Conservation (phyloP, 2,113 vertebrate genomes). For the Chamaea fasciata region DNA sequence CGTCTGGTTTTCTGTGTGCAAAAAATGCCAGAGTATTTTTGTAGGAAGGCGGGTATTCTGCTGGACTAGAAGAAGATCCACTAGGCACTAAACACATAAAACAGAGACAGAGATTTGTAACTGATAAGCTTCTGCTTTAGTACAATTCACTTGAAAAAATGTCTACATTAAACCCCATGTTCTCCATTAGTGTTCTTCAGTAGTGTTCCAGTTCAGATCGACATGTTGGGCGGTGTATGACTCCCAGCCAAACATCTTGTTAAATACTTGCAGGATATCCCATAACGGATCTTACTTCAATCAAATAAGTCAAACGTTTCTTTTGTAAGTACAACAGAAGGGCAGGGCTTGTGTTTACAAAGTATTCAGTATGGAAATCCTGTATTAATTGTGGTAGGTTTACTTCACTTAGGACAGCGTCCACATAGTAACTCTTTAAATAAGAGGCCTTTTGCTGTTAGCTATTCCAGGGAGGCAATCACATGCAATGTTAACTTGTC, state of each 20-base stretch:
- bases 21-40: not conserved
- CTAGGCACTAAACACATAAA: not conserved
- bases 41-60: not conserved
- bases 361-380: conserved; percentile 52
- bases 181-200: accelerated
- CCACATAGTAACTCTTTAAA: conserved; percentile 28
- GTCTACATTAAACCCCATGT: not conserved
- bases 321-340: conserved; percentile 61
- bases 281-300: conserved; percentile 55
- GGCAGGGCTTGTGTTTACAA: conserved; percentile 61
- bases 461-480: not conserved
- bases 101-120: not conserved
- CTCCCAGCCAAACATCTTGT: conserved; percentile 44
- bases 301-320: conserved; percentile 59
- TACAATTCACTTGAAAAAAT: not conserved
- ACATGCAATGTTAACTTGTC: not conserved
- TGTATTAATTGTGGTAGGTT: conserved; percentile 51
- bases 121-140: not conserved
- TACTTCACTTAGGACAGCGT: not conserved
- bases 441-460: not conserved
- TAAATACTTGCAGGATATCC: conserved; percentile 62
- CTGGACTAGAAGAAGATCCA: not conserved
- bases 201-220: not conserved
- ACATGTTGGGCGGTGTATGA: not conserved
- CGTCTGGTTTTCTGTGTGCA: not conserved